phyloP scores from a whole-genome alignment of 2,888 invertebrate genomes.

The Lycocerus yunnanus region DNA sequence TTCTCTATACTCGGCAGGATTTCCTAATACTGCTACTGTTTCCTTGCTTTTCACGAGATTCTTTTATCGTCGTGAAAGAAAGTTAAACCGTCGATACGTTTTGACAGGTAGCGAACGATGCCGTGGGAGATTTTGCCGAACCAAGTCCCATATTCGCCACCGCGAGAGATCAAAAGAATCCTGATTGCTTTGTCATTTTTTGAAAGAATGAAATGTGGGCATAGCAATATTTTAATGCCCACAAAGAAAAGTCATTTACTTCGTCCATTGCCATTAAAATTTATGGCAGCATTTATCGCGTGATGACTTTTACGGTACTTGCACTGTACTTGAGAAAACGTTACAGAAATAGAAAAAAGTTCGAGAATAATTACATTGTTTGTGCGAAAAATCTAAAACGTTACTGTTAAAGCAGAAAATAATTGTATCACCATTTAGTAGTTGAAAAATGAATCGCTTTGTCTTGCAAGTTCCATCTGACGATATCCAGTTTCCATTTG shows the following conservation, averaged over 20 bases:
- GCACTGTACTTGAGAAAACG: not conserved
- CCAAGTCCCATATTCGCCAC: too few relatives aligned
- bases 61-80: not conserved
- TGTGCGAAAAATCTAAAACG: not conserved
- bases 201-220: not conserved
- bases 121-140: too few relatives aligned
- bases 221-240: not conserved
- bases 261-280: not conserved
- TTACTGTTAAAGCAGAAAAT: not conserved
- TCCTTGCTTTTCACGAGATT: not conserved
- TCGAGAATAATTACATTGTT: not conserved
- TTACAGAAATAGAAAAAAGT: not conserved
- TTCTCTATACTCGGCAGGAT: not conserved
- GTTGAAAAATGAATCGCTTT: not conserved
- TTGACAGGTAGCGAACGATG: too few relatives aligned
- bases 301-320: not conserved
- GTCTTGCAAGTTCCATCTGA: not conserved
- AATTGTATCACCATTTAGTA: not conserved
- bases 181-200: not conserved
- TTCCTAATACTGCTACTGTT: not conserved
- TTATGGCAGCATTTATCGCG: not conserved
- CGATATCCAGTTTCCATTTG: not conserved
- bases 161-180: not conserved
- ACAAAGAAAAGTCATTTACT: not conserved
- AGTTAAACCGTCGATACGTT: too few relatives aligned